Evolutionary conservation across 2,113 vertebrate species (phyloP).

Genomic region (Heteronetta atricapilla): DNA sequence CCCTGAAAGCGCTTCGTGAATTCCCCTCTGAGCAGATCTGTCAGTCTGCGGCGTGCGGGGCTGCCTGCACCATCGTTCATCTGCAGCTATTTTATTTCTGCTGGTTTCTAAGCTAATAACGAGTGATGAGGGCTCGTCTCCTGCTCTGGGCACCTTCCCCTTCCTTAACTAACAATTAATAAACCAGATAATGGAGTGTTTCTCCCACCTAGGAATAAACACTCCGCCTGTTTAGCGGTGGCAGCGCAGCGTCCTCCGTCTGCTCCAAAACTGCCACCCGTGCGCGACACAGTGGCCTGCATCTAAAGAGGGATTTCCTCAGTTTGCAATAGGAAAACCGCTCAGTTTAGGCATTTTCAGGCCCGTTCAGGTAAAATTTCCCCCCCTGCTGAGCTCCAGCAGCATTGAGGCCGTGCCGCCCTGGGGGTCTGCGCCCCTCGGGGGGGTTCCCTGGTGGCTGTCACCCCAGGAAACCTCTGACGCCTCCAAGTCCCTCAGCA

Average conservation of each 20-base stretch:
- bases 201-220: conserved; percentile 50
- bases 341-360: not conserved
- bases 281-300: not conserved
- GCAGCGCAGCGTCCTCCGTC: not conserved
- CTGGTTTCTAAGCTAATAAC: conserved; percentile 57
- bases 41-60: conserved; percentile 5
- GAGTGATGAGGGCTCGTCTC: conserved; percentile 43
- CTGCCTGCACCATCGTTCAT: conserved; percentile 30
- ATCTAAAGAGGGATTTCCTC: not conserved
- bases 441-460: not conserved
- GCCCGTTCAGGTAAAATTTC: not conserved
- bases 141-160: conserved; percentile 61
- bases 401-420: rapidly evolving
- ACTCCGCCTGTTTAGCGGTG: not conserved
- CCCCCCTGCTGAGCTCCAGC: rapidly evolving
- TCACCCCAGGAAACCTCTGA: not conserved
- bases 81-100: conserved; percentile 49
- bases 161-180: conserved; percentile 70
- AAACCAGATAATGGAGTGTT: conserved; percentile 64
- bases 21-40: conserved; percentile 32
- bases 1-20: not conserved
- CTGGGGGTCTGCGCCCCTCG: not conserved
- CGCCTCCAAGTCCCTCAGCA: not conserved
- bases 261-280: not conserved
- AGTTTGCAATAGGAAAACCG: not conserved